These are phyloP conservation scores for Bursaphelenchus okinawaensis DNA, from an alignment of 2,888 invertebrate genomes.

Conservation along the genomic window DNA sequence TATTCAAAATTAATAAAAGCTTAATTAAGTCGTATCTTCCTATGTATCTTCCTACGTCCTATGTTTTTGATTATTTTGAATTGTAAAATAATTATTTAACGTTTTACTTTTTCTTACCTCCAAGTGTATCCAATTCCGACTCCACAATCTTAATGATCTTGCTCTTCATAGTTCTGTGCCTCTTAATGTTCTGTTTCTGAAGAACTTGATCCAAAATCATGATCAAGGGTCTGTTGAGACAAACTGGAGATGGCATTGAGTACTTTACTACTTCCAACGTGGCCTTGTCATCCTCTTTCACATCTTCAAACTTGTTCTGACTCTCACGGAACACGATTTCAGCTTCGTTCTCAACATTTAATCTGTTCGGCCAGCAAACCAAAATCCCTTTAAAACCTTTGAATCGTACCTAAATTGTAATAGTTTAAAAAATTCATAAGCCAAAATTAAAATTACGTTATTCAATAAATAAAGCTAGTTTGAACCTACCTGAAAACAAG, in stretches of 20 bases:
- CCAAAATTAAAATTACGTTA: constrained; percentile 3
- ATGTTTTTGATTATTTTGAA: no score
- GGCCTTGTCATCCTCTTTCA: neutral
- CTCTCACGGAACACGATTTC: constrained; percentile 36
- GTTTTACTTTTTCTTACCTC: constrained; percentile 20
- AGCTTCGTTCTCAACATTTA: neutral
- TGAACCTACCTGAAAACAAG: constrained; percentile 37
- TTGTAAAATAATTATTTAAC: constrained; percentile 24
- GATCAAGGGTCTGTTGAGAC: constrained; percentile 57
- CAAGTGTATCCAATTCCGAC: constrained; percentile 24
- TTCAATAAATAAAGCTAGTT: neutral
- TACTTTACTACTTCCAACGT: constrained; percentile 25
- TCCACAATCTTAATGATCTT: constrained; percentile 26
- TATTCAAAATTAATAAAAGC: no score
- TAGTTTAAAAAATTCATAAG: constrained; percentile 6
- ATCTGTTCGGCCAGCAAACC: constrained; percentile 40
- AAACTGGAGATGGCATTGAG: constrained; percentile 48
- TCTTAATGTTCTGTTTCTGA: constrained; percentile 26
- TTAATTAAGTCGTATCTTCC: no score
- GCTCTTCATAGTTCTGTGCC: constrained; percentile 29
- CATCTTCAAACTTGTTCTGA: constrained; percentile 44
- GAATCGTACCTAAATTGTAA: constrained; percentile 41
- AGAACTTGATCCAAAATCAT: constrained; percentile 53
- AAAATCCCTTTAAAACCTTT: constrained; percentile 56
- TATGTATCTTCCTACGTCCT: no score